Conservation (phyloP, 2,797 vertebrate species). For the Argya squamiceps region DNA sequence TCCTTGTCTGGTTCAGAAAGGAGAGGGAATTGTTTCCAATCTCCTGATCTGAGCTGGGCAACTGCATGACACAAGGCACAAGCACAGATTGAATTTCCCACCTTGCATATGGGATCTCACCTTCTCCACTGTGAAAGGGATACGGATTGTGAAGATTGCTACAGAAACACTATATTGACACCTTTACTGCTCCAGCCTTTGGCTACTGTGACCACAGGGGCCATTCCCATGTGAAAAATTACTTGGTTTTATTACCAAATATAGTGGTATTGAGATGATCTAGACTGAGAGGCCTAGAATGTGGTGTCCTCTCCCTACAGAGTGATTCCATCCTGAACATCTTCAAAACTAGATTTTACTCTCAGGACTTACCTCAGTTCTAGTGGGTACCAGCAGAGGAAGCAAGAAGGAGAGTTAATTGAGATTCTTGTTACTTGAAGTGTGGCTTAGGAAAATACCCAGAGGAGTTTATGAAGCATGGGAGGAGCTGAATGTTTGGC, state of each 20-base stretch:
- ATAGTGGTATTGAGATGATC: not conserved
- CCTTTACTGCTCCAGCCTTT: not conserved
- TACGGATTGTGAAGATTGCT: not conserved
- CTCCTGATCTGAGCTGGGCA: not conserved
- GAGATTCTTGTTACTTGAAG: fast-evolving
- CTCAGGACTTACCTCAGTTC: not conserved
- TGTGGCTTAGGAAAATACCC: not conserved
- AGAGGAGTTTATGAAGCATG: not conserved
- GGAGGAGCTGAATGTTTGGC: not conserved
- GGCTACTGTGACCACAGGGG: not conserved
- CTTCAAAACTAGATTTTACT: not conserved
- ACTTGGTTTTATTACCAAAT: not conserved
- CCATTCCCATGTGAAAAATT: not conserved
- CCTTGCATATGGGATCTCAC: not conserved
- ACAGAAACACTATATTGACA: not conserved
- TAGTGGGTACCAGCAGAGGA: not conserved
- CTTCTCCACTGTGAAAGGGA: not conserved
- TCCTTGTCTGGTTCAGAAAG: not conserved
- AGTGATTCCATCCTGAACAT: not conserved
- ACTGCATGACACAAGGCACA: not conserved
- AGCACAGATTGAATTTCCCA: not conserved
- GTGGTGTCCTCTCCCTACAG: not conserved
- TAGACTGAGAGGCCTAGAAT: not conserved
- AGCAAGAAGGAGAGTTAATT: not conserved
- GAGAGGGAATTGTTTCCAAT: not conserved